Base-by-base conservation (phyloP, 2,888 invertebrate species). In the Andrena chrysosceles region DNA sequence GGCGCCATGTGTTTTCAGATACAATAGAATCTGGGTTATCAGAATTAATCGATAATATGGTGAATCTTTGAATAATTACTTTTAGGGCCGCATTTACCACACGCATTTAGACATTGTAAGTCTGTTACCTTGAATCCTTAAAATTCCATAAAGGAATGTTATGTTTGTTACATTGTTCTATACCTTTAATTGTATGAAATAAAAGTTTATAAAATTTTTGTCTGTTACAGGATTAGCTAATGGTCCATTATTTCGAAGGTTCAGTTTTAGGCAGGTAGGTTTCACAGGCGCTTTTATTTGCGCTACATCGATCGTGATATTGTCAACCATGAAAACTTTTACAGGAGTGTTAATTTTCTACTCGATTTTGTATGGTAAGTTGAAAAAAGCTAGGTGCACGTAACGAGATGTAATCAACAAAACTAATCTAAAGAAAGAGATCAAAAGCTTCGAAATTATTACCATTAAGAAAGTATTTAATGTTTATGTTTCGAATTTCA, bases 191-290 rank as follows among this genome's bases (percentile, higher is more conserved):
- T 35, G 35, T 49, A 52, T 52, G 2, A 7, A 52, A 52, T 52
- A 52, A n/a, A 6, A 52, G 20, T 60, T 49, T 31, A 68, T 29
- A 0, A 31, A 16, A n/a, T 10, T 26, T 10, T 29, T 59, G 29
- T 96, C 96, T 20, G 96, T 96, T 96, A 92, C 96, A 29, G 96
- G 96, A 0, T 94, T 97, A 79, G 94, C 96, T 76, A 96, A 96
- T 85, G 97, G 96, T 0, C 96, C 96, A 0, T 91, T 96, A 16
- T 92, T 97, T 10, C 95, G 95, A 78, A 94, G 94, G 33, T 96
- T 95, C 88, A 96, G 96, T 13, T 97, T 95, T 91, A 94, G 97
- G 86, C 96, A 96, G 93, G 94, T 96, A 10, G 95, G 96, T 1
- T 92, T 96, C 0, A 83, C 93, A 31, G 96, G 96, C 6, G 95